These are phyloP conservation scores for Lepilemur septentrionalis DNA, from an alignment of 2,797 vertebrate species.

Conservation along the genomic window DNA sequence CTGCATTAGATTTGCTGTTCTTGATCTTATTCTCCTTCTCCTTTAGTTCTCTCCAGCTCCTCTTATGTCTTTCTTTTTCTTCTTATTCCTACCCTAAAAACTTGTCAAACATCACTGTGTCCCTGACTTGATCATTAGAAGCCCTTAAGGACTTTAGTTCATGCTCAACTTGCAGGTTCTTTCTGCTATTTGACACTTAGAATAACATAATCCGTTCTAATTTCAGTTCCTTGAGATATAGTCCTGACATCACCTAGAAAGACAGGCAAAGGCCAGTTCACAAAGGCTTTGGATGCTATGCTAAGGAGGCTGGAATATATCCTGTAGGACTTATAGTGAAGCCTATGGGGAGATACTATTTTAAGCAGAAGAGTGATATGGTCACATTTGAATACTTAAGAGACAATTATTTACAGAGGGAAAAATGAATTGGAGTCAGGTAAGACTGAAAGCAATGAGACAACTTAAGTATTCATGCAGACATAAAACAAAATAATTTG, in stretches of 20 bases:
- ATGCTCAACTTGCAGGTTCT: not conserved
- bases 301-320: not conserved
- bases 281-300: not conserved
- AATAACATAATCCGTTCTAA: slow-evolving; percentile 18
- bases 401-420: not conserved
- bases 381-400: not conserved
- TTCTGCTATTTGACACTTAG: not conserved
- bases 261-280: not conserved
- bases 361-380: not conserved
- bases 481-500: not conserved
- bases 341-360: not conserved
- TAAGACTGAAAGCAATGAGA: not conserved
- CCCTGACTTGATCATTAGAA: not conserved
- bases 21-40: not conserved
- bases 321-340: not conserved
- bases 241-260: not conserved
- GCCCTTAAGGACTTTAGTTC: not conserved
- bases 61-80: not conserved
- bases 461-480: not conserved
- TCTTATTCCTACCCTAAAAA: not conserved
- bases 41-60: not conserved
- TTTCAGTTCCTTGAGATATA: not conserved
- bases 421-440: not conserved
- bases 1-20: not conserved
- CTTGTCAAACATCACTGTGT: not conserved